Evolutionary conservation across 92 coral and sea anemone genomes (phyloP), one percentile per base, ranked within the genome.

Genomic region (Scolanthus callimorphus): DNA sequence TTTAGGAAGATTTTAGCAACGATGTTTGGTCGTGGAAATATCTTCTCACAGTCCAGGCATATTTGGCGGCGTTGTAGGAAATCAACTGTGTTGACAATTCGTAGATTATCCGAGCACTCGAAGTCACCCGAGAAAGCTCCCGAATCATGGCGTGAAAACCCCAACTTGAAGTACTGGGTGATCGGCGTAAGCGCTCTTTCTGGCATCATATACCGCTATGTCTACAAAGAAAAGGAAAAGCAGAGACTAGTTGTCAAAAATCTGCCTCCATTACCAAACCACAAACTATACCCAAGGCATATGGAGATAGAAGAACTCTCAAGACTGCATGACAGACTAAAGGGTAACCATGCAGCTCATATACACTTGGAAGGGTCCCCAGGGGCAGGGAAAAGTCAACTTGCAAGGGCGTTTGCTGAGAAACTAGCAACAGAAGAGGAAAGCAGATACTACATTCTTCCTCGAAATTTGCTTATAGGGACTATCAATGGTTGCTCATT

Each of bases 361-460:
- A 41, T 94, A 2, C 76, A 62, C 1, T 63, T 94, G 31, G 83
- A 79, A 31, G 99, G 99, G 2, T 60, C 76, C 20, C 39, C 58
- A 3, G 96, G 96, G 21, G 45, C 82, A 43, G 99, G 99, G 0
- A 94, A 88, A 50, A 88, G 96, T 12, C 78, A 84, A 27, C 79
- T 94, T 4, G 99, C 94, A 0, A 62, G 90, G 21, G 71, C 76
- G n/a, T 69, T 94, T 21, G 96, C 99, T 2, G 90, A 94, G 52
- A 80, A 67, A 62, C 68, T 94, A 44, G 76, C 71, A 39, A 39
- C 66, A 58, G 70, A 68, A 19, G 81, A 86, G 49, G 88, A 78
- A 54, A 78, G 66, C 31, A 77, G 74, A 20, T 74, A 79, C 49
- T 37, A 63, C 23, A 64, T 94, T 45, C 77, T 90, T 51, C 99